A percentile compares a stretch with the other conserved stretches of the same genome.
Evolutionary conservation across 1,140 invertebrate genomes (phyloP).

Genomic region (Sipha flava): DNA sequence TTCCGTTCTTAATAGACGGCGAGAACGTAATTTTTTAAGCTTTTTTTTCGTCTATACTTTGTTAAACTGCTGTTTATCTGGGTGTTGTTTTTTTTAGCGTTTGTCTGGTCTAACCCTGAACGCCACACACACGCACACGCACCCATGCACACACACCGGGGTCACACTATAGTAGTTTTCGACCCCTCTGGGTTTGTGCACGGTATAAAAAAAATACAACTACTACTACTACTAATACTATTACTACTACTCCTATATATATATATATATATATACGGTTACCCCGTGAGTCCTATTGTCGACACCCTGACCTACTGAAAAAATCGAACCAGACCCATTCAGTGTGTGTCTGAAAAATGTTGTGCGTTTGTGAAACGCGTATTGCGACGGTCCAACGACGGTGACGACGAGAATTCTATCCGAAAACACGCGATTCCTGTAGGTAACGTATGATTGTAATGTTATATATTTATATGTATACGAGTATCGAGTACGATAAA

Average conservation of each 20-base stretch:
- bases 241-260: not conserved
- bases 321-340: slow-evolving; percentile 26
- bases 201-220: slow-evolving; percentile 11
- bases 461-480: no score
- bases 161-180: slow-evolving; percentile 25
- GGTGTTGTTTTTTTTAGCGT: not conserved
- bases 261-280: not conserved
- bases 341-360: slow-evolving; percentile 19
- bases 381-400: not conserved
- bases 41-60: not conserved
- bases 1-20: not conserved
- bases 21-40: not conserved
- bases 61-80: slow-evolving; percentile 12
- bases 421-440: no score
- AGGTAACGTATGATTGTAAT: not conserved
- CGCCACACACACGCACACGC: not conserved
- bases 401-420: not conserved
- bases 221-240: not conserved
- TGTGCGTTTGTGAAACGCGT: not conserved
- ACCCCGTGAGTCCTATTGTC: slow-evolving; percentile 23
- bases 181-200: slow-evolving; percentile 3
- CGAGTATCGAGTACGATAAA: no score
- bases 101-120: slow-evolving; percentile 9
- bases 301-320: slow-evolving; percentile 31
- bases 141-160: not conserved